Conservation (phyloP, 2,113 vertebrate genomes). For the Dasyprocta punctata region DNA sequence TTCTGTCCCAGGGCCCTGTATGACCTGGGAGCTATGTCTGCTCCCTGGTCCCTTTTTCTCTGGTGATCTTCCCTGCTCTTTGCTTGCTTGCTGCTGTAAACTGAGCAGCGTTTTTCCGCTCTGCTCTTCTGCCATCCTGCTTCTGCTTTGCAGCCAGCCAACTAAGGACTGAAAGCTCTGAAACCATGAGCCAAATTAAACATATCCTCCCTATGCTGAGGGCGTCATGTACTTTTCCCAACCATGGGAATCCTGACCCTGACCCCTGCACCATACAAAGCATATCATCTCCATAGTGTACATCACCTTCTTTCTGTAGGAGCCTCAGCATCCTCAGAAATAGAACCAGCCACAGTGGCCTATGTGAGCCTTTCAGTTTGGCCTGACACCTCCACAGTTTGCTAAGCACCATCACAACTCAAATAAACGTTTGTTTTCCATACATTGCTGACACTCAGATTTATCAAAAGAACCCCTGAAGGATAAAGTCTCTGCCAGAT, state of each 20-base stretch:
- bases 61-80: background rate
- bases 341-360: background rate
- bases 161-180: background rate
- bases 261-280: background rate
- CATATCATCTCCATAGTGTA: accelerated
- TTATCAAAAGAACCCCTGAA: background rate
- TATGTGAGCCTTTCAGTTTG: background rate
- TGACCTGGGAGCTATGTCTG: background rate
- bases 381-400: background rate
- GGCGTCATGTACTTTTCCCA: background rate
- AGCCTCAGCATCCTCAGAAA: background rate
- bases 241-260: background rate
- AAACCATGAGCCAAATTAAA: background rate
- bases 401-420: background rate
- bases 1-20: background rate
- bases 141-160: background rate
- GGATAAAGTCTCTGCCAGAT: background rate
- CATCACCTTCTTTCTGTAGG: background rate
- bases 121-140: background rate
- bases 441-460: slow-evolving; percentile 24
- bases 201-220: background rate
- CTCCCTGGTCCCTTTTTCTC: background rate
- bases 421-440: slow-evolving; percentile 34
- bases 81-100: background rate
- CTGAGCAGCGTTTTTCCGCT: background rate